A percentile compares a stretch with the other conserved stretches of the same genome.
Conservation (phyloP, 35 echinoderm and acorn worm genomes). For the Patiria miniata region DNA sequence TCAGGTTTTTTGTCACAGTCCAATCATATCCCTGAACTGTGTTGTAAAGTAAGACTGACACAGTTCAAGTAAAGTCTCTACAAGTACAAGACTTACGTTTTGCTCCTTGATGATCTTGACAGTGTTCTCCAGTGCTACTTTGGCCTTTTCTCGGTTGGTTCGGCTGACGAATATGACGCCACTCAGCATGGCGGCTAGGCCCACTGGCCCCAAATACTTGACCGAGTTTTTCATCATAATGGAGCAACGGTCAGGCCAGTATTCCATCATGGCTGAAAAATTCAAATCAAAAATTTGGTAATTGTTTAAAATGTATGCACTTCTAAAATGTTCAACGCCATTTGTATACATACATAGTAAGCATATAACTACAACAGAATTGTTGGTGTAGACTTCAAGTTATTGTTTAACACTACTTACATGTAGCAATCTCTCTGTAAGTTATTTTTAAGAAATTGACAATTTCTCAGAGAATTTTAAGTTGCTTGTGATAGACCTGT, state of each 20-base stretch:
- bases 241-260: conserved; percentile 53
- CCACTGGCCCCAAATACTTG: conserved; percentile 80
- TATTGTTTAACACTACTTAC: too few relatives aligned
- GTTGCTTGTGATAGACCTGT: too few relatives aligned
- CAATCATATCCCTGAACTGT: too few relatives aligned
- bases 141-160: conserved; percentile 56
- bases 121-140: conserved; percentile 59
- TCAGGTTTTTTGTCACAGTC: too few relatives aligned
- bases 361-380: too few relatives aligned
- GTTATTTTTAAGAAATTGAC: too few relatives aligned
- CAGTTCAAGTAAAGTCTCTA: too few relatives aligned
- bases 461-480: too few relatives aligned
- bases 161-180: conserved; percentile 75
- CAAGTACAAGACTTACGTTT: conserved; percentile 58
- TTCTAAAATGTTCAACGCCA: neutral
- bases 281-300: neutral
- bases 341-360: neutral
- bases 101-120: conserved; percentile 48
- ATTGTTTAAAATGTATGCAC: too few relatives aligned
- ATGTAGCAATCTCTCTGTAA: too few relatives aligned
- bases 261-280: conserved; percentile 77
- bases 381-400: too few relatives aligned
- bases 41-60: too few relatives aligned
- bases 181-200: conserved; percentile 60
- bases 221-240: conserved; percentile 77